Evolutionary conservation across 2,888 invertebrate genomes (phyloP), one percentile per base, ranked within the genome.

Genomic region (Clitarchus hookeri): DNA sequence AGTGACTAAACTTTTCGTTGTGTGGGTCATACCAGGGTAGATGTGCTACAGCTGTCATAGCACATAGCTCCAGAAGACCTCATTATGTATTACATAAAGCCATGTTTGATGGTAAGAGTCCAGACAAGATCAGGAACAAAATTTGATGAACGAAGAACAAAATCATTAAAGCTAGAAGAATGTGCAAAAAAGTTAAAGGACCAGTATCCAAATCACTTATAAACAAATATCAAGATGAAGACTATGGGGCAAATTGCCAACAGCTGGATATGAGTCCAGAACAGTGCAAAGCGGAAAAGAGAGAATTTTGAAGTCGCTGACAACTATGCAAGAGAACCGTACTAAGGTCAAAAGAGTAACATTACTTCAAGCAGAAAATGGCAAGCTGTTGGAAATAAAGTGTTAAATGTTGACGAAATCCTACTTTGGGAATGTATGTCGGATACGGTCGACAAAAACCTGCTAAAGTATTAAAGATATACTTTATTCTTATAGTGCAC

Each of bases 1-100:
- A 87, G 44, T 78, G 87, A 19, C 84, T 87, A 0, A 87, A 87
- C 26, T 87, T 85, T 25, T 82, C 85, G 4, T 65, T 85, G 26
- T 26, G 79, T 16, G 84, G 80, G 3, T 84, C 87, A 16, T 87
- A 87, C 86, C 26, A 85, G 79, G 85, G 65, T 53, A 80, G 85
- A n/a, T 87, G 85, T 77, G 83, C 87, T 53, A 84, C 85, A 48
- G 85, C 53, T 44, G 83, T 84, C 36, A 36, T 48, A 48, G 48
- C 83, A 44, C 79, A 54, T 79, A 87, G 85, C 44, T 77, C 85
- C 13, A 77, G 36, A 83, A 44, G 53, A 84, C 82, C 53, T 27
- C 44, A 78, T 19, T 48, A 48, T 48, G 8, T 79, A 8, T n/a
- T 79, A 27, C 79, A 79, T 27, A 79, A 79, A 79, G 23, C 79